A percentile compares a stretch with the other conserved stretches of the same genome.
Evolutionary conservation across 2,797 vertebrate genomes (phyloP).

Genomic region (Ibycter americanus): DNA sequence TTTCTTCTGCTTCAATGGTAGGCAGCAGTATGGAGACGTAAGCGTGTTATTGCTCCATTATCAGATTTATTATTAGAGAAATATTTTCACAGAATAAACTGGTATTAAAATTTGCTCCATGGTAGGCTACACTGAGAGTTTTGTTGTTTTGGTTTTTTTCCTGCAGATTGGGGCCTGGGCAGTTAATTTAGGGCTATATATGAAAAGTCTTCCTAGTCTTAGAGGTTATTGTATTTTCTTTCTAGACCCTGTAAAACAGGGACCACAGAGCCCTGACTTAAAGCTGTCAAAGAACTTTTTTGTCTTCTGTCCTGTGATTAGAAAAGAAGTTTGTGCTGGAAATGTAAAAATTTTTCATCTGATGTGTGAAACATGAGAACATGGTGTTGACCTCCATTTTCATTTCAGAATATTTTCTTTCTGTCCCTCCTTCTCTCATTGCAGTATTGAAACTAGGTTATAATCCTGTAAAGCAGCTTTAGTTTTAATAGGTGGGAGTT

Average conservation of each 20-base stretch:
- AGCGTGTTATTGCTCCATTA: neutral
- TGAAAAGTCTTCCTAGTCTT: neutral
- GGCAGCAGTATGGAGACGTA: neutral
- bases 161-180: neutral
- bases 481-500: conserved; percentile 19
- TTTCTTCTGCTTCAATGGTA: neutral
- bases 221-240: neutral
- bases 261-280: neutral
- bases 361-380: neutral
- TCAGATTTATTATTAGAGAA: neutral
- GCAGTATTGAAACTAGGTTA: conserved; percentile 4
- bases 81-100: neutral
- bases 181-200: neutral
- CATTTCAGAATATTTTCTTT: neutral
- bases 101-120: neutral
- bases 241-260: neutral
- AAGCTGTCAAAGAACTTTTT: neutral
- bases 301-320: neutral
- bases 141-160: neutral
- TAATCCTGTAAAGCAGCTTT: conserved; percentile 33
- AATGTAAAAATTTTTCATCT: neutral
- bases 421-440: neutral
- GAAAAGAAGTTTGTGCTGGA: neutral
- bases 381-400: neutral
- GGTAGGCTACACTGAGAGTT: neutral